Conservation (phyloP, 2,797 vertebrate species). For the Hippopotamyrus pictus region DNA sequence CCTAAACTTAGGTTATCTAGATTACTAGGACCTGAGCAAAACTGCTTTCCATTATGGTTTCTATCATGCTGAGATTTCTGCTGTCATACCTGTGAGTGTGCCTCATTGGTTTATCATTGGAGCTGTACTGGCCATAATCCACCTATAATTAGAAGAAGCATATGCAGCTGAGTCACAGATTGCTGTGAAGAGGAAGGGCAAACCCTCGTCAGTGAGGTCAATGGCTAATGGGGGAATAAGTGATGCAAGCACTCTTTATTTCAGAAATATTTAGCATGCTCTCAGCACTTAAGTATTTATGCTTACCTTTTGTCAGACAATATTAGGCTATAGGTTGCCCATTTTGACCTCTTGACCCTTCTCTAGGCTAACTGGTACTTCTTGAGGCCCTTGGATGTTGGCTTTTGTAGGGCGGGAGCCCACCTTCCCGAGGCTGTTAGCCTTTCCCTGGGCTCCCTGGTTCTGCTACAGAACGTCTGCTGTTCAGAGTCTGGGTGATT, state of each 20-base stretch:
- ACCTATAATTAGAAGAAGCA: background rate
- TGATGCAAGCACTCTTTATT: background rate
- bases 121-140: background rate
- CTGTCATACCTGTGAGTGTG: background rate
- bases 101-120: background rate
- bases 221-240: background rate
- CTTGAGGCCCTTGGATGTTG: conserved; percentile 22
- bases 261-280: background rate
- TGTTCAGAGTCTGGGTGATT: conserved; percentile 50
- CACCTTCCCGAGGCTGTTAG: conserved; percentile 42
- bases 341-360: conserved; percentile 18
- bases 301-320: background rate
- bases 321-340: background rate
- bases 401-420: conserved; percentile 32
- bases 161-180: background rate
- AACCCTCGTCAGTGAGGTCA: conserved; percentile 1
- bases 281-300: background rate
- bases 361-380: conserved; percentile 15
- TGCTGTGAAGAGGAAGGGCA: background rate
- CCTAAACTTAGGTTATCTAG: background rate
- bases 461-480: conserved; percentile 51
- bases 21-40: background rate
- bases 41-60: background rate
- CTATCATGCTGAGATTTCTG: background rate
- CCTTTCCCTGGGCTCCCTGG: conserved; percentile 30